Conservation (phyloP, 37 sponge, comb jelly and placozoan species). For the Aplysina aerophoba region DNA sequence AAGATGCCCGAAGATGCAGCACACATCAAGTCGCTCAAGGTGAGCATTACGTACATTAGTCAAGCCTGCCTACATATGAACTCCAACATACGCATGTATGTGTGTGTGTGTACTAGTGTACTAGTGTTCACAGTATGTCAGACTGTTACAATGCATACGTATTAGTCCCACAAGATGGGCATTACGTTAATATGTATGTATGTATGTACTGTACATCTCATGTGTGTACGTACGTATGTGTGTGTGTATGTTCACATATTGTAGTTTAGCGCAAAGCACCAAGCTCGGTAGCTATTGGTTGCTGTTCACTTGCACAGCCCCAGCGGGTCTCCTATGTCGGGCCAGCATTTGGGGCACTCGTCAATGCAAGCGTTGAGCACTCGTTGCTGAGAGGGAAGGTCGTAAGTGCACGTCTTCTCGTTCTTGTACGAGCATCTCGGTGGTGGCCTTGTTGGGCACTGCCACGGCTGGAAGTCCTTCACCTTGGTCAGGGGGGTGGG, state of each 20-base stretch:
- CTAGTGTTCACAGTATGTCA: neutral
- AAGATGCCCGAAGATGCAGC: conserved; percentile 72
- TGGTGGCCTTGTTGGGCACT: conserved; percentile 33
- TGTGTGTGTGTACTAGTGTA: neutral
- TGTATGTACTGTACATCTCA: neutral
- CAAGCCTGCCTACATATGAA: neutral
- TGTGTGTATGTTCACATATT: neutral
- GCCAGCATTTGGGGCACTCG: conserved; percentile 51
- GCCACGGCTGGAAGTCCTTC: conserved; percentile 51
- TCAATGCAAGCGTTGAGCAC: conserved; percentile 27
- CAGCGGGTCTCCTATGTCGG: conserved; percentile 49
- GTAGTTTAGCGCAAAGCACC: neutral
- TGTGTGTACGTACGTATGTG: conserved; percentile 42
- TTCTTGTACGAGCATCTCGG: conserved; percentile 33
- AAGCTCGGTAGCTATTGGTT: too few species aligned
- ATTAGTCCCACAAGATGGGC: too few species aligned
- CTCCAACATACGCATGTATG: neutral
- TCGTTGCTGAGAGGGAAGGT: neutral
- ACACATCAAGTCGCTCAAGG: conserved; percentile 74
- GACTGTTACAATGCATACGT: neutral
- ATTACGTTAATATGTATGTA: too few species aligned
- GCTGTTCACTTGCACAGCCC: conserved; percentile 33
- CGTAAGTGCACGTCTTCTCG: conserved; percentile 17
- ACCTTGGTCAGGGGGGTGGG: conserved; percentile 53
- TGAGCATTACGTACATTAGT: too few species aligned